A percentile compares a stretch with the other conserved stretches of the same genome.
These are phyloP conservation scores for Gryon sp. DNA, from an alignment of 1,140 invertebrate genomes.

Conservation along the genomic window DNA sequence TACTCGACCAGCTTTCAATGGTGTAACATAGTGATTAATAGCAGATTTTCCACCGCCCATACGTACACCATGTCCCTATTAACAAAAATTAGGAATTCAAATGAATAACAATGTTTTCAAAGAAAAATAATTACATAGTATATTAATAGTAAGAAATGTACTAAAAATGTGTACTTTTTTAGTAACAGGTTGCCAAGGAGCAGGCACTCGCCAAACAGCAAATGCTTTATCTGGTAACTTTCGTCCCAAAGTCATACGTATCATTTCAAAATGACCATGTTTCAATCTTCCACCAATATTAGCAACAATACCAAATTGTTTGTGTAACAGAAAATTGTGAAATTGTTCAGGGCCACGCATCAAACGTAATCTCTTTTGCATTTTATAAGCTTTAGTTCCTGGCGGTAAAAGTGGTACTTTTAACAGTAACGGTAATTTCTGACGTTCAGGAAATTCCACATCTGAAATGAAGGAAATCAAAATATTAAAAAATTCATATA, in stretches of 20 bases:
- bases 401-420: conserved; percentile 86
- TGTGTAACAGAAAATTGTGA: conserved; percentile 91
- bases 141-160: no score
- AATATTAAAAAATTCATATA: no score
- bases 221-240: conserved; percentile 92
- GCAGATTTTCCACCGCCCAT: conserved; percentile 98
- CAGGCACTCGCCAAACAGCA: conserved; percentile 96
- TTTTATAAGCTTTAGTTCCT: conserved; percentile 86
- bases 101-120: no score
- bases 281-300: conserved; percentile 89
- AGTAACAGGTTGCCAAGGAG: conserved; percentile 96
- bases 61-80: conserved; percentile 88
- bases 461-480: conserved; percentile 78
- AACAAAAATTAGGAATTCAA: conserved; percentile 20
- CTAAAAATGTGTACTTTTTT: no score
- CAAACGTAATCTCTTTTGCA: conserved; percentile 88
- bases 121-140: no score
- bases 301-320: conserved; percentile 95
- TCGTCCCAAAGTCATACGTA: conserved; percentile 87
- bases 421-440: conserved; percentile 84
- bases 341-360: conserved; percentile 94
- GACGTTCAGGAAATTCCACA: conserved; percentile 86
- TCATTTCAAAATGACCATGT: conserved; percentile 92
- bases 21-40: conserved; percentile 98
- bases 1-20: conserved; percentile 93